Evolutionary conservation across 2,113 vertebrate species (phyloP).

Genomic region (Dicerorhinus sumatrensis): DNA sequence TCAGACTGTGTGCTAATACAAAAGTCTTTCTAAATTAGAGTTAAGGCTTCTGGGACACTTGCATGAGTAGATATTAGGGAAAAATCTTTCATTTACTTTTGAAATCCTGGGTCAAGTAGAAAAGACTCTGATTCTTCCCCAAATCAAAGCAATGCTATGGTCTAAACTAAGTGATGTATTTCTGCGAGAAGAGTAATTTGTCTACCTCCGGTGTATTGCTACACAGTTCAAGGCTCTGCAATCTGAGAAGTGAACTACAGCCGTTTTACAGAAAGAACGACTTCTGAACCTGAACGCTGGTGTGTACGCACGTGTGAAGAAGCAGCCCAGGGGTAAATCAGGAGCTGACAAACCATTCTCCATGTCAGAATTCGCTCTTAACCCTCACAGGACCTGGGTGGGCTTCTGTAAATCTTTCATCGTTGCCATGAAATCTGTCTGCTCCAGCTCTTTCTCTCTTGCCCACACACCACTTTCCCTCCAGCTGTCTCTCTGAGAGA

Average conservation of each 20-base stretch:
- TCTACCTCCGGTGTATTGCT: slow-evolving; percentile 22
- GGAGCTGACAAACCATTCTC: not conserved
- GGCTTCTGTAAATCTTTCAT: not conserved
- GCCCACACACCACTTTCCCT: not conserved
- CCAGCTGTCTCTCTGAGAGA: not conserved
- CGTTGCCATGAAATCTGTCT: not conserved
- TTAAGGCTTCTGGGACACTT: not conserved
- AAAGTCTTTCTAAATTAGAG: not conserved
- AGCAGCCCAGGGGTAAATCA: not conserved
- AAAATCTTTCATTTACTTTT: not conserved
- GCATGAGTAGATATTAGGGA: not conserved
- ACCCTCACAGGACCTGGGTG: too few relatives aligned
- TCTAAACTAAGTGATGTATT: slow-evolving; percentile 9
- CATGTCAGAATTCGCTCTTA: not conserved
- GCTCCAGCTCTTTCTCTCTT: not conserved
- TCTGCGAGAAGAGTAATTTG: not conserved
- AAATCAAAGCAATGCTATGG: not conserved
- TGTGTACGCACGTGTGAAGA: not conserved
- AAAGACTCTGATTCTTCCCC: not conserved
- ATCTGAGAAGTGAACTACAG: not conserved
- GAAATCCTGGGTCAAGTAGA: not conserved
- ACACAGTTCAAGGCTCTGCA: not conserved
- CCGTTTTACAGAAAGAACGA: not conserved
- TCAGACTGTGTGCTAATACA: not conserved
- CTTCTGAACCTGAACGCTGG: not conserved